phyloP scores from a whole-genome alignment of 2,797 vertebrate species.

The Helarctos malayanus region DNA sequence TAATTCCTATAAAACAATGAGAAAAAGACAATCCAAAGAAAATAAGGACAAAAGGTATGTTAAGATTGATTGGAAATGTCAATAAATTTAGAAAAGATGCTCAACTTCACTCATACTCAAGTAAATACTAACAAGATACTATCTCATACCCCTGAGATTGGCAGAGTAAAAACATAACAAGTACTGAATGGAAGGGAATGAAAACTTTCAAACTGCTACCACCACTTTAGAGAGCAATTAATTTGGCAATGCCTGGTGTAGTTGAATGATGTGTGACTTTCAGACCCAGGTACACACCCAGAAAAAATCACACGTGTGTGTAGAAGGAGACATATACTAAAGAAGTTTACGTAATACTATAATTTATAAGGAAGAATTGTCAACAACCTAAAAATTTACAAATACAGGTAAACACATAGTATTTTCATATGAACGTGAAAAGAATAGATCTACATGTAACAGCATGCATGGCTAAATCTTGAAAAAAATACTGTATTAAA shows the following conservation, averaged over 20 bases:
- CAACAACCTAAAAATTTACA: neutral
- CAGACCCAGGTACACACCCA: neutral
- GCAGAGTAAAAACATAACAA: neutral
- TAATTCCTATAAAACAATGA: slow-evolving; percentile 29
- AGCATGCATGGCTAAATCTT: neutral
- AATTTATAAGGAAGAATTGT: neutral
- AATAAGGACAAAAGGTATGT: neutral
- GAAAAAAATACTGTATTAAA: neutral
- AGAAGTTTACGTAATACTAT: neutral
- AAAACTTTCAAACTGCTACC: neutral
- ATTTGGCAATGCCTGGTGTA: neutral
- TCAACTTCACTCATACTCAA: neutral
- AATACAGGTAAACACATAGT: neutral
- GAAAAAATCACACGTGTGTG: neutral
- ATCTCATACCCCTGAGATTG: neutral
- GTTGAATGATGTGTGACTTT: neutral
- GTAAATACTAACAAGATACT: neutral
- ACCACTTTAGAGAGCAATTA: neutral
- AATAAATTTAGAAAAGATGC: slow-evolving; percentile 1
- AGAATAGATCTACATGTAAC: neutral
- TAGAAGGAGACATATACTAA: neutral
- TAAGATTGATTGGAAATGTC: slow-evolving; percentile 17
- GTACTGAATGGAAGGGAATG: neutral
- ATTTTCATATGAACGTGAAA: neutral
- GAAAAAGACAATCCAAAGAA: slow-evolving; percentile 33